Conservation (phyloP, 2,113 vertebrate species). For the Leptosomus discolor region DNA sequence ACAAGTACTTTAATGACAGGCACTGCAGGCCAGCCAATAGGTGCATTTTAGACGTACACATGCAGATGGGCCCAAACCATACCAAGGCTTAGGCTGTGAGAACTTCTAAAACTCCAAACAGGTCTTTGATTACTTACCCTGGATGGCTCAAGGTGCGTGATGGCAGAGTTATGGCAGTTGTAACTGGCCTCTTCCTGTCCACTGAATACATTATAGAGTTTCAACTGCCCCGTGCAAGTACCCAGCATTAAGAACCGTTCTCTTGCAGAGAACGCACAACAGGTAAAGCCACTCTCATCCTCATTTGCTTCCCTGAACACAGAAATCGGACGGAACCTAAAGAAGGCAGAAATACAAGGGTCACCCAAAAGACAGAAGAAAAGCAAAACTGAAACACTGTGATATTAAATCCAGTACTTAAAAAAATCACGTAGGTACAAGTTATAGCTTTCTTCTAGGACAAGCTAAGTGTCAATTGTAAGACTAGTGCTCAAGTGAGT, state of each 20-base stretch:
- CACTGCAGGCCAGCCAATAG: background rate
- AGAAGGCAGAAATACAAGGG: background rate
- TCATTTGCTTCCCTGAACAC: constrained; percentile 97
- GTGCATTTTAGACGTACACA: background rate
- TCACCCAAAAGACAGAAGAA: background rate
- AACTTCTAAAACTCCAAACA: background rate
- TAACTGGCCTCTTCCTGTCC: constrained; percentile 98
- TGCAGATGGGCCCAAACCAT: background rate
- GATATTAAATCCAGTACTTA: background rate
- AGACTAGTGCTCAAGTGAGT: background rate
- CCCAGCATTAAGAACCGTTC: constrained; percentile 97
- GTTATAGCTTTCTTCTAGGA: background rate
- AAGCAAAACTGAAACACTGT: background rate
- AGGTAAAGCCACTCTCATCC: constrained; percentile 97
- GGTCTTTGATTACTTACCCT: constrained; percentile 74
- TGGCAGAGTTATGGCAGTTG: constrained; percentile 95
- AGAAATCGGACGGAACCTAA: constrained; percentile 95
- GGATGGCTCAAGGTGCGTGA: constrained; percentile 96
- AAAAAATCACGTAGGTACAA: background rate
- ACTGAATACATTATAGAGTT: constrained; percentile 97
- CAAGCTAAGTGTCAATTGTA: background rate
- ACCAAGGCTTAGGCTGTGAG: background rate
- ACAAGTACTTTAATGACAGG: background rate
- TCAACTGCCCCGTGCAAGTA: constrained; percentile 94
- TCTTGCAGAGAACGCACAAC: constrained; percentile 96